Evolutionary conservation across 2,888 invertebrate genomes (phyloP).

Genomic region (Temnothorax rugatulus): DNA sequence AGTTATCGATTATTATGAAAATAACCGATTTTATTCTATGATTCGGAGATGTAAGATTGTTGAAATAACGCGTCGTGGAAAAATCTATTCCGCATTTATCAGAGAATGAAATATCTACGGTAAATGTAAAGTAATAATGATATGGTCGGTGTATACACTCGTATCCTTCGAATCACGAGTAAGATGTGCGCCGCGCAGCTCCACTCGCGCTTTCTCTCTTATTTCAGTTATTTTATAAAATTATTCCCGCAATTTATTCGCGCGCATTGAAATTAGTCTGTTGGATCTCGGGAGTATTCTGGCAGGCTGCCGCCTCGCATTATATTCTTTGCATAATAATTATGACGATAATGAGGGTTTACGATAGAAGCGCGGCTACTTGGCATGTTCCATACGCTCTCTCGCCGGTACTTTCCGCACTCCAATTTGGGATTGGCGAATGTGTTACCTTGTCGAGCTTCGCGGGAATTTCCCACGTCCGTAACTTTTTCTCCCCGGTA

Average conservation of each 20-base stretch:
- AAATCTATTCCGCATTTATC: neutral
- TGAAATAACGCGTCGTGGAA: neutral
- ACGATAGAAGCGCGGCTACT: constrained; percentile 78
- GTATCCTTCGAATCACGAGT: neutral
- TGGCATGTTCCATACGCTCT: constrained; percentile 64
- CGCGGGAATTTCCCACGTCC: constrained; percentile 68
- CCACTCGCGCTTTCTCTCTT: constrained; percentile 67
- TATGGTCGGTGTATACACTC: neutral
- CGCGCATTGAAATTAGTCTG: constrained; percentile 81
- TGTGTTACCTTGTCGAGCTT: constrained; percentile 69
- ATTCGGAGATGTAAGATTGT: neutral
- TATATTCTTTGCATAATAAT: constrained; percentile 85
- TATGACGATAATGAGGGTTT: constrained; percentile 84
- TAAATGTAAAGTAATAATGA: neutral
- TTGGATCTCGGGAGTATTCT: constrained; percentile 84
- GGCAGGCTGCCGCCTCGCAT: constrained; percentile 83
- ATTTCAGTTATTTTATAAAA: constrained; percentile 78
- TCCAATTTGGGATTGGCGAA: constrained; percentile 63
- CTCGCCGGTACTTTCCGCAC: constrained; percentile 69
- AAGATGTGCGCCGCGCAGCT: constrained; percentile 5
- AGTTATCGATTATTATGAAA: neutral
- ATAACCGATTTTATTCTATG: neutral
- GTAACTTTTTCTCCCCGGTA: constrained; percentile 71
- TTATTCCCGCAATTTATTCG: constrained; percentile 84
- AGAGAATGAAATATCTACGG: neutral